phyloP scores from a whole-genome alignment of 1,140 invertebrate species.

The Mylabris phalerata region DNA sequence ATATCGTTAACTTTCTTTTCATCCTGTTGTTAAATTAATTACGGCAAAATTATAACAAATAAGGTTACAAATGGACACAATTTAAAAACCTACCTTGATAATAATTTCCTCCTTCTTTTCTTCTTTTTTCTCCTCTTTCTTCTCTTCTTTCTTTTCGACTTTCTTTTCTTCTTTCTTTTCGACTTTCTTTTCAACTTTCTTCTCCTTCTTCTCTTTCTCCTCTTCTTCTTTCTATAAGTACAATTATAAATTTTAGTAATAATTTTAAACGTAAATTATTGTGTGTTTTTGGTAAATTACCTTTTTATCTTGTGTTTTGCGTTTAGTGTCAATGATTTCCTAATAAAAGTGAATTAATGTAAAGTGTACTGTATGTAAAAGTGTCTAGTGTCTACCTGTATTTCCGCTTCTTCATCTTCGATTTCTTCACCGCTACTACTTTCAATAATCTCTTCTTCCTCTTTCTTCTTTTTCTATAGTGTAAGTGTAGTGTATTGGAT shows the following conservation, averaged over 20 bases:
- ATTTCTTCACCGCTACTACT: slow-evolving; percentile 19
- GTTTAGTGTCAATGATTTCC: slow-evolving; percentile 13
- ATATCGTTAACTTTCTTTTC: slow-evolving; percentile 46
- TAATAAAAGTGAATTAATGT: slow-evolving; percentile 7
- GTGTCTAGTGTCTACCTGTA: slow-evolving; percentile 5
- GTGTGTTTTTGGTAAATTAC: slow-evolving; percentile 4
- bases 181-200: slow-evolving; percentile 44
- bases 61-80: neutral
- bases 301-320: slow-evolving; percentile 24
- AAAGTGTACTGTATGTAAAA: neutral
- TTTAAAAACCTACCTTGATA: slow-evolving; percentile 15
- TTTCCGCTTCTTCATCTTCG: slow-evolving; percentile 19
- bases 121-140: slow-evolving; percentile 45
- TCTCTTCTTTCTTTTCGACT: slow-evolving; percentile 43
- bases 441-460: slow-evolving; percentile 25
- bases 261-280: neutral
- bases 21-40: slow-evolving; percentile 37
- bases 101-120: slow-evolving; percentile 41
- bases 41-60: slow-evolving; percentile 11
- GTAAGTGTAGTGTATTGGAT: neutral
- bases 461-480: slow-evolving; percentile 22
- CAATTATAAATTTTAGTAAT: neutral
- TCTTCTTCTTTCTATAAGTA: slow-evolving; percentile 34
- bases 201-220: slow-evolving; percentile 40
- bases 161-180: slow-evolving; percentile 42